A percentile compares a stretch with the other conserved stretches of the same genome.
These are phyloP conservation scores for Aspidiotus rigidus DNA, from an alignment of 2,888 invertebrate genomes.

Conservation along the genomic window DNA sequence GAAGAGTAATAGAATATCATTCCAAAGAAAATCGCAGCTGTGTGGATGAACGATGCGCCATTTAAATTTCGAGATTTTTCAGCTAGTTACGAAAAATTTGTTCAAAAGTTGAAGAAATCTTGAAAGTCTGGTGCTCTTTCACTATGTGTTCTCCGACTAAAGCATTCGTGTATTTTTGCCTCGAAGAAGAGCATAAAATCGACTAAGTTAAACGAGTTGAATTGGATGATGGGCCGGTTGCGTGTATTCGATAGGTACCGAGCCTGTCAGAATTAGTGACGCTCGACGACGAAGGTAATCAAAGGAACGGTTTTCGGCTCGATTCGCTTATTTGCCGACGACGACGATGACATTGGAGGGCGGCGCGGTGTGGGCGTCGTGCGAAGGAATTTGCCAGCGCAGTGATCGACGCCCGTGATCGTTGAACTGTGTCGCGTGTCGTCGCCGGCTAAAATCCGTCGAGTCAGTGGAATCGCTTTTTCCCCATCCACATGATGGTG, in stretches of 20 bases:
- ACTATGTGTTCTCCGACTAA: no score
- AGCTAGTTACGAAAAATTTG: no score
- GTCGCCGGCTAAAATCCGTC: conserved; percentile 24
- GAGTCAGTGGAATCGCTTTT: conserved; percentile 19
- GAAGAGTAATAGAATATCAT: no score
- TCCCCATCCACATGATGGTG: neutral
- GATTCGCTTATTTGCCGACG: neutral
- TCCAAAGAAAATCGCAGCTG: no score
- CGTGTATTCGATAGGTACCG: neutral
- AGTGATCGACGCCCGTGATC: conserved; percentile 31
- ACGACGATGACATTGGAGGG: neutral
- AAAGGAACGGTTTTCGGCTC: neutral
- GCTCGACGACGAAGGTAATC: neutral
- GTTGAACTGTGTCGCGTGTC: conserved; percentile 33
- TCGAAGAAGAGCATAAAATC: neutral
- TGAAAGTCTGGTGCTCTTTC: no score
- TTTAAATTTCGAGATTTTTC: no score
- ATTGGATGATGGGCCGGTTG: conserved; percentile 3
- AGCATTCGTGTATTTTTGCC: neutral
- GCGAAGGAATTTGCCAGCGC: conserved; percentile 28
- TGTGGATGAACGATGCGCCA: no score
- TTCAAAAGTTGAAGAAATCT: no score
- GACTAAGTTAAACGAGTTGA: conserved; percentile 2
- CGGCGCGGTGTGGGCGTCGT: conserved; percentile 19
- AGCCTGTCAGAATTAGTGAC: neutral